A percentile compares a stretch with the other conserved stretches of the same genome.
These are phyloP conservation scores for Tinea semifulvella DNA, from an alignment of 2,888 invertebrate genomes.

Conservation along the genomic window DNA sequence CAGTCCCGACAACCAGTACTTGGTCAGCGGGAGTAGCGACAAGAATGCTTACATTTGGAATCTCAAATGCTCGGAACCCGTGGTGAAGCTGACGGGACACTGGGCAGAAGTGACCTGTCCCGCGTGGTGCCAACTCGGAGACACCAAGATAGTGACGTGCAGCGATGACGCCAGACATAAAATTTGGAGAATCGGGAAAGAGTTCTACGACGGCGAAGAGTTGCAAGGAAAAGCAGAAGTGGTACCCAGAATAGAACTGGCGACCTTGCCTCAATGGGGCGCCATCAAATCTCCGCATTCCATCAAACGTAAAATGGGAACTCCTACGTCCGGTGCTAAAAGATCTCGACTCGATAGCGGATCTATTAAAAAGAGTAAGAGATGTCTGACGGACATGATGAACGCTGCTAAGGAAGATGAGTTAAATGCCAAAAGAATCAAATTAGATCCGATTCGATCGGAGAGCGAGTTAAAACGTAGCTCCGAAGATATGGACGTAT, in stretches of 20 bases:
- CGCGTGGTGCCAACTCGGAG: slow-evolving; percentile 74
- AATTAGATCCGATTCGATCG: slow-evolving; percentile 27
- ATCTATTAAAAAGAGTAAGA: slow-evolving; percentile 34
- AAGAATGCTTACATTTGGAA: slow-evolving; percentile 89
- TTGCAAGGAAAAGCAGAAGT: slow-evolving; percentile 56
- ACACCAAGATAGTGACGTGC: slow-evolving; percentile 77
- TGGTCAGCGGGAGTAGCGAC: slow-evolving; percentile 90
- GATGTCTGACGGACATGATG: slow-evolving; percentile 50
- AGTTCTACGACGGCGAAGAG: slow-evolving; percentile 37
- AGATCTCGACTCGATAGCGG: background rate
- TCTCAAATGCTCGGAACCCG: slow-evolving; percentile 69
- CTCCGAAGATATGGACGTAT: slow-evolving; percentile 33
- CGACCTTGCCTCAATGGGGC: slow-evolving; percentile 24
- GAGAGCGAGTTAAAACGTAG: slow-evolving; percentile 35
- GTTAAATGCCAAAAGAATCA: slow-evolving; percentile 32
- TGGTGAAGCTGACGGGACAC: slow-evolving; percentile 79
- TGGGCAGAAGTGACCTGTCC: slow-evolving; percentile 88
- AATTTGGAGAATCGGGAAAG: slow-evolving; percentile 75
- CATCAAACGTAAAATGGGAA: background rate
- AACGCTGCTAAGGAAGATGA: slow-evolving; percentile 33
- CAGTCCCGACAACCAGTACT: slow-evolving; percentile 81
- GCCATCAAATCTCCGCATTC: slow-evolving; percentile 26
- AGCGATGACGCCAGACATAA: slow-evolving; percentile 84
- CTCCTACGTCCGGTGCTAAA: slow-evolving; percentile 4
- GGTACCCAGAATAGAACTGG: slow-evolving; percentile 24